Percentiles rank a stretch among this genome's conserved stretches.
Evolutionary conservation across 2,888 invertebrate genomes (phyloP).

Genomic region (Catocala fraxini): DNA sequence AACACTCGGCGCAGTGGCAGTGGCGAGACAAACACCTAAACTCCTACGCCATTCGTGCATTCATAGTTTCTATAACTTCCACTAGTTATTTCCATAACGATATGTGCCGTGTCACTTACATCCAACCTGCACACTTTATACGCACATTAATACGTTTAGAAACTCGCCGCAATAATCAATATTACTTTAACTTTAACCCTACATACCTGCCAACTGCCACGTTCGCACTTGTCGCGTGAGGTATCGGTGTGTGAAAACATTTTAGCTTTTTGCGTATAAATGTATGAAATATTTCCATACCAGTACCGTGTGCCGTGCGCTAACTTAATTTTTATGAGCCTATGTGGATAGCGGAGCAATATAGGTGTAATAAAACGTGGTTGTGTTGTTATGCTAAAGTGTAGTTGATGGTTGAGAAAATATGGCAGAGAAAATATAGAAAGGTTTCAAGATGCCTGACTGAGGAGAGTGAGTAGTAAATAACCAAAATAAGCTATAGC

Average conservation of each 20-base stretch:
- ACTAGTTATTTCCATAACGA: no score
- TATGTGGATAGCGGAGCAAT: not conserved
- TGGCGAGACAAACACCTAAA: no score
- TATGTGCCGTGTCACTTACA: no score
- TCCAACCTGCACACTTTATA: no score
- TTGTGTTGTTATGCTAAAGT: not conserved
- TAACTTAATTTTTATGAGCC: constrained; percentile 18
- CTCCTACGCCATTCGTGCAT: no score
- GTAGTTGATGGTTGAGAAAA: not conserved
- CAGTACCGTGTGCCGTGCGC: constrained; percentile 21
- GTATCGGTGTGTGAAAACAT: constrained; percentile 37
- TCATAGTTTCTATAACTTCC: no score
- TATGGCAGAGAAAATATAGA: no score
- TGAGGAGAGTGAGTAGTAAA: no score
- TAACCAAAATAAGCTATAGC: no score
- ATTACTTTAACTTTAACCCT: constrained; percentile 4
- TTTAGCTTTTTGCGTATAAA: constrained; percentile 21
- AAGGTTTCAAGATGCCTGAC: no score
- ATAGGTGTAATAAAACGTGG: constrained; percentile 1
- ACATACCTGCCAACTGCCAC: constrained; percentile 14
- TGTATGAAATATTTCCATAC: constrained; percentile 34
- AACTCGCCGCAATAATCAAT: constrained; percentile 9
- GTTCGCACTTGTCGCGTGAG: constrained; percentile 11
- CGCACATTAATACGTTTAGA: not conserved
- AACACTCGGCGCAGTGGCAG: no score